Evolutionary conservation across 2,888 invertebrate genomes (phyloP).

Genomic region (Chrysolina oricalcia): DNA sequence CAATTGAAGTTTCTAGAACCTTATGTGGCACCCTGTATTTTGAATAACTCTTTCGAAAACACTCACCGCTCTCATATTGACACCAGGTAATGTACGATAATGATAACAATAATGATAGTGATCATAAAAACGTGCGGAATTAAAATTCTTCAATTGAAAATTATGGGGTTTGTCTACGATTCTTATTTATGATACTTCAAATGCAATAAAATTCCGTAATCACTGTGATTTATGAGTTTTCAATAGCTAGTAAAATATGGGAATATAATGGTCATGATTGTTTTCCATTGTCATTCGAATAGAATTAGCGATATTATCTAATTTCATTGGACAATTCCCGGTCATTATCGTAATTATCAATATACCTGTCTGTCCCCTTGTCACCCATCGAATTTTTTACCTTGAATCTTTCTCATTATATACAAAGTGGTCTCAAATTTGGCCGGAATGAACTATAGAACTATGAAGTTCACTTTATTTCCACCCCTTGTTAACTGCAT

Average conservation of each 20-base stretch:
- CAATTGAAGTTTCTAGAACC: neutral
- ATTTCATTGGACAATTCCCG: neutral
- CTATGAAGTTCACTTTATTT: too few species aligned
- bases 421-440: too few species aligned
- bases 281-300: neutral
- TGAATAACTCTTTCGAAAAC: too few species aligned
- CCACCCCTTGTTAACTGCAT: too few species aligned
- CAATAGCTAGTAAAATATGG: neutral
- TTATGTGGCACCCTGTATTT: neutral
- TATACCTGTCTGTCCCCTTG: neutral
- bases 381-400: neutral
- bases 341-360: neutral
- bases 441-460: too few species aligned
- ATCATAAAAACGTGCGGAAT: neutral
- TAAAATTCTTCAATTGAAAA: neutral
- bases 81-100: neutral
- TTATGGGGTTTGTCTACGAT: neutral
- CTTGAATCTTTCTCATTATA: too few species aligned
- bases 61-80: neutral
- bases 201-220: neutral
- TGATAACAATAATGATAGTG: neutral
- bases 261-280: neutral
- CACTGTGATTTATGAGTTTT: neutral
- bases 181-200: neutral
- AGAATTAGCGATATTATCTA: neutral